Conservation (phyloP, 1,140 invertebrate genomes). For the Pinna nobilis region DNA sequence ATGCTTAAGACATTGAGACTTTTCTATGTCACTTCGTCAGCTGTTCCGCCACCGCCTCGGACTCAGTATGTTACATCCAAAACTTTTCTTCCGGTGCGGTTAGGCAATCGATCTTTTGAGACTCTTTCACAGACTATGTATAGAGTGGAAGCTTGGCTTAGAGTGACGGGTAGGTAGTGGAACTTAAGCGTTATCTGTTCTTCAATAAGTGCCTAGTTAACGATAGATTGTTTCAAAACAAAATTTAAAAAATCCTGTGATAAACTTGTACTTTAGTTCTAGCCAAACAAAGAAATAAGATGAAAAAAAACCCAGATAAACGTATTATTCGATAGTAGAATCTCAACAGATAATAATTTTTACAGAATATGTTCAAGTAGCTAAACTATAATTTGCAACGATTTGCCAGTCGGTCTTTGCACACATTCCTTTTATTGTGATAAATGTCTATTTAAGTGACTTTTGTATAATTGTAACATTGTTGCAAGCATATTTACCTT, state of each 20-base stretch:
- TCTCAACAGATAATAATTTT: too few relatives aligned
- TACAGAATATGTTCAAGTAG: too few relatives aligned
- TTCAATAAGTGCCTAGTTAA: neutral
- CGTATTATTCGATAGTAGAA: too few relatives aligned
- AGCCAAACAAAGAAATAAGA: too few relatives aligned
- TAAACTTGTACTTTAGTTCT: neutral
- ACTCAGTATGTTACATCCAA: slow-evolving; percentile 33
- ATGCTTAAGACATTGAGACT: slow-evolving; percentile 39
- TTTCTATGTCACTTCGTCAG: slow-evolving; percentile 33
- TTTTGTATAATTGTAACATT: too few relatives aligned
- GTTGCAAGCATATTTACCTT: too few relatives aligned
- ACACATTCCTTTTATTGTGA: too few relatives aligned
- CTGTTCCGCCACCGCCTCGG: slow-evolving; percentile 4
- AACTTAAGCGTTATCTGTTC: neutral
- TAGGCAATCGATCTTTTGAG: slow-evolving; percentile 37
- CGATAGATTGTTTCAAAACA: neutral
- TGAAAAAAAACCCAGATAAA: too few relatives aligned
- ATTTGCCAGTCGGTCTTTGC: too few relatives aligned
- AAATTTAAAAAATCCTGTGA: neutral
- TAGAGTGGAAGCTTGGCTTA: slow-evolving; percentile 43
- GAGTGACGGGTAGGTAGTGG: slow-evolving; percentile 37
- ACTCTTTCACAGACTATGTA: slow-evolving; percentile 45
- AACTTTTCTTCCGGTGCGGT: slow-evolving; percentile 36
- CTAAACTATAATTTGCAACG: too few relatives aligned
- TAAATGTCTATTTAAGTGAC: too few relatives aligned